Evolutionary conservation across 2,113 vertebrate genomes (phyloP).

Genomic region (Prionailurus viverrinus): DNA sequence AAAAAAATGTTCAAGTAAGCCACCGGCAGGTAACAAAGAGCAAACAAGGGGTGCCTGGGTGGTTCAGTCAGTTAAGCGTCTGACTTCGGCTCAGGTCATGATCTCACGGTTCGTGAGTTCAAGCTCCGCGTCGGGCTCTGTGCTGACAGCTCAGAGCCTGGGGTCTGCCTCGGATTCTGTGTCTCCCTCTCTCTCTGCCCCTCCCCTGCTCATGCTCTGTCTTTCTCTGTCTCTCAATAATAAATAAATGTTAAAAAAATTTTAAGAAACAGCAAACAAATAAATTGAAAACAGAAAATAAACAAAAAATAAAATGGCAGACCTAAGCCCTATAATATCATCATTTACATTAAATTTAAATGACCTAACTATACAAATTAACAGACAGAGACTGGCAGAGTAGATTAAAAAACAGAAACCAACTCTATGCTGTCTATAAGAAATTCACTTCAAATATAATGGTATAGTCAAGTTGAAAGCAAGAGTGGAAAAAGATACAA

Average conservation of each 20-base stretch:
- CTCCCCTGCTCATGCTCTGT: too few relatives aligned
- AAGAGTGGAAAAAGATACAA: neutral
- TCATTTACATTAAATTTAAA: constrained; percentile 19
- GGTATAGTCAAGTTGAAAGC: neutral
- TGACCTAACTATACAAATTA: neutral
- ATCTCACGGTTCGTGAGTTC: too few relatives aligned
- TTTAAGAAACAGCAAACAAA: neutral
- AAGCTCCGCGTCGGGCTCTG: too few relatives aligned
- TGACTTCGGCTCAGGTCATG: too few relatives aligned
- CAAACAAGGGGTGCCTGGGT: neutral
- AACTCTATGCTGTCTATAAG: neutral
- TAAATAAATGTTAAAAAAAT: too few relatives aligned
- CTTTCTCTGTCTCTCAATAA: too few relatives aligned
- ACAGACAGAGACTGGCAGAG: neutral
- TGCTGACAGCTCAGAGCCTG: too few relatives aligned
- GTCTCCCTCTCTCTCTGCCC: too few relatives aligned
- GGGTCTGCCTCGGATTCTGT: too few relatives aligned
- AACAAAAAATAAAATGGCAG: constrained; percentile 3
- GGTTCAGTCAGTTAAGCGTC: too few relatives aligned
- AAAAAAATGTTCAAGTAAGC: neutral
- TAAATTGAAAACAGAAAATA: neutral
- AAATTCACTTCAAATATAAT: neutral
- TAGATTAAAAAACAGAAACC: neutral
- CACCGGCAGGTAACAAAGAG: neutral
- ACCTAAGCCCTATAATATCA: neutral